These are phyloP conservation scores for Matsumyia berberina DNA, from an alignment of 2,888 invertebrate species.

Conservation along the genomic window DNA sequence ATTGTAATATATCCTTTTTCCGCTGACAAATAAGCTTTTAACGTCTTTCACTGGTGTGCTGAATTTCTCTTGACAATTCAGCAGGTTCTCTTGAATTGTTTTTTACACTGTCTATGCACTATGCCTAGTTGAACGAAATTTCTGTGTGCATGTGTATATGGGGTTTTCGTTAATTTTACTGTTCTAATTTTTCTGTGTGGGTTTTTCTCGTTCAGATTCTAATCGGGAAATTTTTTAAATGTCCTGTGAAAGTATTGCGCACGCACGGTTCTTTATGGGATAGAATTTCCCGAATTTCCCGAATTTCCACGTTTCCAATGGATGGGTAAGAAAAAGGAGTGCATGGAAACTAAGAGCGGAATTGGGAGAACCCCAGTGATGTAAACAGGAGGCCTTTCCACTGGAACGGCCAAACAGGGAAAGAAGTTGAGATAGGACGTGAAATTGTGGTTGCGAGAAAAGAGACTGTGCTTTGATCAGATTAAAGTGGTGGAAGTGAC, in stretches of 20 bases:
- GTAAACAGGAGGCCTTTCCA: constrained; percentile 27
- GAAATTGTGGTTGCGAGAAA: constrained; percentile 1
- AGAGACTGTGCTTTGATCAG: background rate
- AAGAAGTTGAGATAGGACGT: constrained; percentile 50
- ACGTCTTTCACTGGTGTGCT: background rate
- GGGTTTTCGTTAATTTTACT: constrained; percentile 23
- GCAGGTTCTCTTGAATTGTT: constrained; percentile 13
- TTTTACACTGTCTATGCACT: constrained; percentile 3
- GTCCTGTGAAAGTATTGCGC: constrained; percentile 47
- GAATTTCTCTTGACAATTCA: constrained; percentile 43
- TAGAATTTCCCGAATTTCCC: constrained; percentile 22
- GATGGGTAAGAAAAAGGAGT: constrained; percentile 27
- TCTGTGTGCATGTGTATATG: background rate
- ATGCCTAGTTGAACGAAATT: background rate
- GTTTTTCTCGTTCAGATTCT: constrained; percentile 13
- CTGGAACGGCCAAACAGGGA: constrained; percentile 33
- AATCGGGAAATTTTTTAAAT: constrained; percentile 29
- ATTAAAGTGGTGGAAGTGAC: no score
- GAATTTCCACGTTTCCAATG: constrained; percentile 37
- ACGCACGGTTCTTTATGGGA: constrained; percentile 36
- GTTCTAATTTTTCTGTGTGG: constrained; percentile 10
- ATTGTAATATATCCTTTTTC: constrained; percentile 67
- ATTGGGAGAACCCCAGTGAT: constrained; percentile 16
- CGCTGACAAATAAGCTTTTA: constrained; percentile 56
- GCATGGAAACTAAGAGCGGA: constrained; percentile 1